Conservation (phyloP, 2,113 vertebrate species). For the Girardinichthys multiradiatus region DNA sequence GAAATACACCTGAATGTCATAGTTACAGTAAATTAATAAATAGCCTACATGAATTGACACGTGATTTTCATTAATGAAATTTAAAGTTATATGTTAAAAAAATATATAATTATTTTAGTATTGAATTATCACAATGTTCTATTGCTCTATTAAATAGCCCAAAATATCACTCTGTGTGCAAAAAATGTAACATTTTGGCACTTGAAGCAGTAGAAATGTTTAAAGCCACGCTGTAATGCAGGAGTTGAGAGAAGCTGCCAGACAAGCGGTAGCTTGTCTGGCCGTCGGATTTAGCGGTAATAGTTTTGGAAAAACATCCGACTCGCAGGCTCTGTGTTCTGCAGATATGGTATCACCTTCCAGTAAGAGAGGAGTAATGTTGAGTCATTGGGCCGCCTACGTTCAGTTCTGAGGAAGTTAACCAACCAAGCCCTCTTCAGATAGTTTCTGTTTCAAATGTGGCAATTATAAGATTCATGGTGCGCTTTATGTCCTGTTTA, state of each 20-base stretch:
- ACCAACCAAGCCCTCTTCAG: neutral
- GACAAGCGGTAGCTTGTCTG: no score
- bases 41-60: no score
- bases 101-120: no score
- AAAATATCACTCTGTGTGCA: no score
- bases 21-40: no score
- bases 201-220: neutral
- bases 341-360: constrained; percentile 54
- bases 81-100: no score
- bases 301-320: constrained; percentile 22
- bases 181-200: neutral
- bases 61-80: no score
- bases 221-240: no score
- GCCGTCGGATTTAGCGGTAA: neutral
- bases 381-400: constrained; percentile 61
- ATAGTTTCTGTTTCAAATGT: constrained; percentile 10
- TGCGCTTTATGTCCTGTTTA: neutral
- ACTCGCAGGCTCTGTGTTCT: constrained; percentile 12
- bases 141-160: no score
- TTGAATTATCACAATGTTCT: no score
- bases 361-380: constrained; percentile 21
- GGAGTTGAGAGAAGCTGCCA: no score
- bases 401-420: constrained; percentile 39
- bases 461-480: neutral
- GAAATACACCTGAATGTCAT: no score